Conservation (phyloP, 2,113 vertebrate genomes). For the Sclerurus mexicanus region DNA sequence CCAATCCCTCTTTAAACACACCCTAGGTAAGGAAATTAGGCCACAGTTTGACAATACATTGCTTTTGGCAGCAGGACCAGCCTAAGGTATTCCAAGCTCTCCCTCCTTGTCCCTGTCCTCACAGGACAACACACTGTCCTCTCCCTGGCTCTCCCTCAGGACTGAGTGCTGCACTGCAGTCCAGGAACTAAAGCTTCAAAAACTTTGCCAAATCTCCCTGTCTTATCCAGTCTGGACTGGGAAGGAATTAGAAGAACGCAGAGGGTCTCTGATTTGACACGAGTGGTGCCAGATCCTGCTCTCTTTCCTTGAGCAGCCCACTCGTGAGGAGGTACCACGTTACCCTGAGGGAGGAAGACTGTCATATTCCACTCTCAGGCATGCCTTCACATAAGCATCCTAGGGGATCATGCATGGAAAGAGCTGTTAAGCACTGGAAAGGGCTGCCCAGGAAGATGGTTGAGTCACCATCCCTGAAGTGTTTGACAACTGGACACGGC, state of each 20-base stretch:
- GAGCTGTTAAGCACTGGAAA: background rate
- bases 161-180: background rate
- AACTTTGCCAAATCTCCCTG: background rate
- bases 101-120: background rate
- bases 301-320: rapidly evolving
- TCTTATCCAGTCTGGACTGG: background rate
- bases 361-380: background rate
- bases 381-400: background rate
- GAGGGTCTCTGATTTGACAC: background rate
- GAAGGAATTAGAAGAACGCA: background rate
- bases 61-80: background rate
- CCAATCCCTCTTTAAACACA: slow-evolving; percentile 22
- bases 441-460: background rate
- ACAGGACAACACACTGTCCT: background rate
- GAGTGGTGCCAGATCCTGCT: background rate
- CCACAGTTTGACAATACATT: background rate
- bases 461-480: background rate
- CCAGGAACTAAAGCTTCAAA: background rate
- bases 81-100: background rate
- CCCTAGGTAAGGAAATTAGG: background rate
- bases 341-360: background rate
- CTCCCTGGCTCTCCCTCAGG: background rate
- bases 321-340: background rate
- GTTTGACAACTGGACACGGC: rapidly evolving
- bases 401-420: background rate